phyloP scores from a whole-genome alignment of 1,140 invertebrate species.

The Drosophila lowei region DNA sequence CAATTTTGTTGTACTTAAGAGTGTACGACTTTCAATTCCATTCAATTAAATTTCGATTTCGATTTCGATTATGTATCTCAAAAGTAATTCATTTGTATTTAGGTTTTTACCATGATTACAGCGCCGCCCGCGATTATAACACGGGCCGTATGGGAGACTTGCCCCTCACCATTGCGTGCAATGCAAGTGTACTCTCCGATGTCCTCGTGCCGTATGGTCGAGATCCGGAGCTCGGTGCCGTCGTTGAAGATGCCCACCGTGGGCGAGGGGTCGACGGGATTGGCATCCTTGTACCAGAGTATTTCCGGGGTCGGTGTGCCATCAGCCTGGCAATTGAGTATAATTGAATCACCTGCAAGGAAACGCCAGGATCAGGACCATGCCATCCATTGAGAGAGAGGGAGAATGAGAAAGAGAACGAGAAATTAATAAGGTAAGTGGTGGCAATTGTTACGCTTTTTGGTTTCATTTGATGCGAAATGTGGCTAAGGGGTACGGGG shows the following conservation, averaged over 20 bases:
- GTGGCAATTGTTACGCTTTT: conserved; percentile 68
- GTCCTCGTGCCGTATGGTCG: conserved; percentile 94
- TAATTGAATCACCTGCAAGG: conserved; percentile 92
- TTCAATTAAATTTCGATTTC: not conserved
- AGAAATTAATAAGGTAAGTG: conserved; percentile 72
- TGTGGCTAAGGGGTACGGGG: not conserved
- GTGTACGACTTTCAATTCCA: too few relatives aligned
- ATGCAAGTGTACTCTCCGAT: conserved; percentile 98
- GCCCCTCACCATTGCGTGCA: conserved; percentile 96
- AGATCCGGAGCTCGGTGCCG: conserved; percentile 95
- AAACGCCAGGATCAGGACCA: conserved; percentile 19
- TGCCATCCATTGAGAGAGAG: not conserved
- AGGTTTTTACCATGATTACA: conserved; percentile 87
- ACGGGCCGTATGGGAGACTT: conserved; percentile 95
- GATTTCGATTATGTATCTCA: conserved; percentile 38
- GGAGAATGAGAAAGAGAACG: conserved; percentile 23
- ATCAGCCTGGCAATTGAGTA: conserved; percentile 97
- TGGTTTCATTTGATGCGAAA: conserved; percentile 22
- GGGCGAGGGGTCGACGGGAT: conserved; percentile 92
- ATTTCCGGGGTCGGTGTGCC: conserved; percentile 96
- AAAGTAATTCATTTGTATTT: conserved; percentile 70
- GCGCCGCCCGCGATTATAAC: conserved; percentile 96
- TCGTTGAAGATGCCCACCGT: conserved; percentile 95
- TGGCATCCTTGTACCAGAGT: conserved; percentile 95
- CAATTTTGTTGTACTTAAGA: too few relatives aligned